phyloP scores from a whole-genome alignment of 30 jellyfish, hydroid and myxozoan genomes.

The Morbakka virulenta region DNA sequence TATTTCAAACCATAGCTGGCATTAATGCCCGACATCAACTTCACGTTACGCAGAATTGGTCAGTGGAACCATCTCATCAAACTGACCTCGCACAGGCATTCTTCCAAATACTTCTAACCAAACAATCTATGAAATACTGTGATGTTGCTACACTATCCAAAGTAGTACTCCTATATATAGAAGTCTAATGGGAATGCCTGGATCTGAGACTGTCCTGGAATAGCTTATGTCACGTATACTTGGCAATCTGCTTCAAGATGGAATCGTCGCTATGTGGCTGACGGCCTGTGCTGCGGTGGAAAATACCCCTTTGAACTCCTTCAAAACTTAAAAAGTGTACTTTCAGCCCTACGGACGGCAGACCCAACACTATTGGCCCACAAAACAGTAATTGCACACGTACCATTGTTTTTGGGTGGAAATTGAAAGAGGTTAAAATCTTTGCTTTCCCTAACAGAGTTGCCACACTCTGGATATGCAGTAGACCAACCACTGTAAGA shows the following conservation, averaged over 20 bases:
- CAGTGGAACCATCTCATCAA: neutral
- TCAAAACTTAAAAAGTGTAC: neutral
- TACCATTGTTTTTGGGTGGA: neutral
- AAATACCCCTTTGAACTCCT: neutral
- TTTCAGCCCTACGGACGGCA: neutral
- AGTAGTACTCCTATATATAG: neutral
- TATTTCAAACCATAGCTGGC: neutral
- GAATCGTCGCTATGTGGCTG: neutral
- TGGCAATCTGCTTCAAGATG: neutral
- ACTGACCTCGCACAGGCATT: neutral
- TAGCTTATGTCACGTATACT: neutral
- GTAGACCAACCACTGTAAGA: neutral
- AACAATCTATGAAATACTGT: neutral
- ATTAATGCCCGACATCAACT: neutral
- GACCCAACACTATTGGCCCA: neutral
- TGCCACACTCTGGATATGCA: neutral
- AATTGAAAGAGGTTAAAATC: neutral
- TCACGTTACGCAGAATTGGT: neutral
- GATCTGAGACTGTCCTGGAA: conserved; percentile 1
- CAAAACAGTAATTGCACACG: neutral
- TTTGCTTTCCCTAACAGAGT: neutral
- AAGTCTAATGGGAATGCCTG: neutral
- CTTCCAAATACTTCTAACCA: no score
- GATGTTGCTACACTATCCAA: neutral
- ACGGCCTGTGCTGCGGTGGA: neutral